Evolutionary conservation across 2,888 invertebrate species (phyloP), one percentile per base, ranked within the genome.

Genomic region (Catocala nupta): DNA sequence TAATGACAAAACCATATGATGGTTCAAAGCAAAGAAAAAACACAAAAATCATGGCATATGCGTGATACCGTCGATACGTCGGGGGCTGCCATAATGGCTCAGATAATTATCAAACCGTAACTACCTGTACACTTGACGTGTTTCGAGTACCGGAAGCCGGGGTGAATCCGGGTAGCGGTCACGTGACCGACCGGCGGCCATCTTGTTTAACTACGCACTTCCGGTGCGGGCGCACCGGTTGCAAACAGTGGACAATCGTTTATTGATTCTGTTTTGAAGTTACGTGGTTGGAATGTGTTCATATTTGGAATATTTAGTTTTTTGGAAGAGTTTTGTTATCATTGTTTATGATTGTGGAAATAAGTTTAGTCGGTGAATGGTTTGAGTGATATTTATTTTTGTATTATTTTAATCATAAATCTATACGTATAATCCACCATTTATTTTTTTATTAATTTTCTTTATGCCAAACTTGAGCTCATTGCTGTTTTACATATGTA

Each of bases 121-220:
- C 89, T 91, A 89, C 90, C 90, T 87, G 85, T 86, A 84, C 91
- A 92, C 93, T 92, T 90, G 92, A 92, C 90, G 89, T 90, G 89
- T 88, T 89, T 87, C 82, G 86, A 88, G 85, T 84, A 84, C 90
- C 92, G 92, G 92, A 93, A 92, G 88, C 80, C 87, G 87, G 90
- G 91, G 92, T 92, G 93, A 88, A 93, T 93, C 93, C 91, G 83
- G 73, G 63, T 51, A 65, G 80, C 67, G 88, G 92, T 90, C 91
- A 92, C 92, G 92, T 92, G 91, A 91, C 89, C 85, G 55, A 76
- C 68, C 69, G 70, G 78, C 88, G 76, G 91, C 93, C 92, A 93
- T 93, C 90, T 93, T 93, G 92, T 87, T 86, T 89, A 90, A 92
- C 90, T 89, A 90, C 84, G 78, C 83, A 89, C 89, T 92, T 93